A percentile compares a stretch with the other conserved stretches of the same genome.
Evolutionary conservation across 2,797 vertebrate genomes (phyloP).

Genomic region (Pterois miles): DNA sequence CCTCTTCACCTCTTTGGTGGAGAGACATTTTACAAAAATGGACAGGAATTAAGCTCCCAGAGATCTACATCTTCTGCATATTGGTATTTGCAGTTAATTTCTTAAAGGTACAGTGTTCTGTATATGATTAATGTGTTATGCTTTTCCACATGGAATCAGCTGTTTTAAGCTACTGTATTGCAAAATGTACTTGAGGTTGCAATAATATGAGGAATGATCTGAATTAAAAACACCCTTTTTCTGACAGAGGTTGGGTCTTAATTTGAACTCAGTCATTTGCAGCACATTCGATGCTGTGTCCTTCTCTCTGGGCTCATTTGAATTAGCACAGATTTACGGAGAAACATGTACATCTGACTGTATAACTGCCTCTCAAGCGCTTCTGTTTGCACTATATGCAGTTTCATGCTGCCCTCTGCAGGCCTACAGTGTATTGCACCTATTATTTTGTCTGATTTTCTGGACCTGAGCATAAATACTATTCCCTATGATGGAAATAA

Average conservation of each 20-base stretch:
- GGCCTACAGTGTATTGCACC: neutral
- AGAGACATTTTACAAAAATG: conserved; percentile 65
- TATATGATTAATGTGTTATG: conserved; percentile 68
- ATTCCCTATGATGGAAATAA: neutral
- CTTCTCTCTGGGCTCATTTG: neutral
- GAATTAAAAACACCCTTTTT: conserved; percentile 66
- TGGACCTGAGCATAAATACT: neutral
- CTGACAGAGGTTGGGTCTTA: conserved; percentile 34
- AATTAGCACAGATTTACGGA: neutral
- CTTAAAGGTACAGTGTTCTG: conserved; percentile 82
- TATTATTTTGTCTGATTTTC: neutral
- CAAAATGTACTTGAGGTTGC: conserved; percentile 70
- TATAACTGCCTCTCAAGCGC: neutral
- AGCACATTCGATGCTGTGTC: neutral
- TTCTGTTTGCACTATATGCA: neutral
- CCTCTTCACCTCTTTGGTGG: conserved; percentile 66
- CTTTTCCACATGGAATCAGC: conserved; percentile 76
- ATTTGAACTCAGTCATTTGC: conserved; percentile 37
- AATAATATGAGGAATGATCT: conserved; percentile 68
- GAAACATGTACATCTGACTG: neutral
- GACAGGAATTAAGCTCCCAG: conserved; percentile 53
- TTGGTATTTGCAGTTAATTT: conserved; percentile 68
- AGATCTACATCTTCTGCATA: conserved; percentile 54
- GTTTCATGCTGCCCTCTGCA: conserved; percentile 42
- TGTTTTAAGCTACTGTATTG: conserved; percentile 69